Conservation (phyloP, 2,888 invertebrate genomes). For the Gastrophysa polygoni region DNA sequence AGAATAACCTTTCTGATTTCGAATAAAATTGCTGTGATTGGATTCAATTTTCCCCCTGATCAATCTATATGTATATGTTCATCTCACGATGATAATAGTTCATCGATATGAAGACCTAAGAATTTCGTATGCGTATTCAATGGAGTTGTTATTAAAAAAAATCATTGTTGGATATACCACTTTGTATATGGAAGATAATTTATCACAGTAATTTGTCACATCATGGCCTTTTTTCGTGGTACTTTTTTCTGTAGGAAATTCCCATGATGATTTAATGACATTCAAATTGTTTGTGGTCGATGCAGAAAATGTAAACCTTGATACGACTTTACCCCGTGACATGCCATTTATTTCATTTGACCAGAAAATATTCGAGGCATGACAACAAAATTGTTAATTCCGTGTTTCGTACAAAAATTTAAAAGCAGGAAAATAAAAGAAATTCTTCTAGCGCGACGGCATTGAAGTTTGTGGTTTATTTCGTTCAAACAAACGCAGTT, state of each 20-base stretch:
- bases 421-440: neutral
- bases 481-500: neutral
- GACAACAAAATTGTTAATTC: constrained; percentile 1
- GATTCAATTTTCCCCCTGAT: too few species aligned
- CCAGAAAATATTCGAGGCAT: neutral
- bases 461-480: constrained; percentile 17
- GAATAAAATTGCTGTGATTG: too few species aligned
- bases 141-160: too few species aligned
- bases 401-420: neutral
- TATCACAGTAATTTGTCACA: too few species aligned
- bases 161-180: too few species aligned
- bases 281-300: neutral
- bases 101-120: too few species aligned
- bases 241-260: neutral
- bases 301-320: neutral
- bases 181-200: too few species aligned
- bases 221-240: too few species aligned
- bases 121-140: too few species aligned
- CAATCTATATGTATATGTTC: too few species aligned
- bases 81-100: too few species aligned
- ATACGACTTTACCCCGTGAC: neutral
- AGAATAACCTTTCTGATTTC: too few species aligned
- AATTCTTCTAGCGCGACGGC: constrained; percentile 9
- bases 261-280: neutral
- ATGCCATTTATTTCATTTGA: neutral